A percentile compares a stretch with the other conserved stretches of the same genome.
Evolutionary conservation across 2,797 vertebrate species (phyloP).

Genomic region (Peromyscus melanophrys): DNA sequence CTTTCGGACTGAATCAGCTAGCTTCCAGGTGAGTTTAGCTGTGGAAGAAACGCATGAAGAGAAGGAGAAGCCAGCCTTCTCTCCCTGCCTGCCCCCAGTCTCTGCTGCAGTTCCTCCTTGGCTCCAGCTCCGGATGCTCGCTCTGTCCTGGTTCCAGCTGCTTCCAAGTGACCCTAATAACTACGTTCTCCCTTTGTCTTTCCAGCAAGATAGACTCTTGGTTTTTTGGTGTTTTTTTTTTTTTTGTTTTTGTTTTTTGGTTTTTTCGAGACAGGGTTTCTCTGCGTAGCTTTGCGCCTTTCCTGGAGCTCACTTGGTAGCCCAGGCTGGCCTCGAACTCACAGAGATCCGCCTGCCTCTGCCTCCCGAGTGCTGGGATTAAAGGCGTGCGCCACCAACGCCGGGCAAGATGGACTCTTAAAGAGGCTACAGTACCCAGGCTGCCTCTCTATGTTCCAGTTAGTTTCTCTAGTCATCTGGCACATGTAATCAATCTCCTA

Average conservation of each 20-base stretch:
- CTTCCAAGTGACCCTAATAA: background rate
- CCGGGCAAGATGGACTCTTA: slow-evolving; percentile 1
- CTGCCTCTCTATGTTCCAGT: background rate
- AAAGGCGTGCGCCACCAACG: too few relatives aligned
- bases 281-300: too few relatives aligned
- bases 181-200: background rate
- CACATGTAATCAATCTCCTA: background rate
- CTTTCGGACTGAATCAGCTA: background rate
- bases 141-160: background rate
- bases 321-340: too few relatives aligned
- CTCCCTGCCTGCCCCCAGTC: background rate
- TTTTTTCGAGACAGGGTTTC: too few relatives aligned
- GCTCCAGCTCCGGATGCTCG: background rate
- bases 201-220: slow-evolving; percentile 21
- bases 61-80: background rate
- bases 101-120: slow-evolving; percentile 15
- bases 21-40: slow-evolving; percentile 11
- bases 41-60: background rate
- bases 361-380: too few relatives aligned
- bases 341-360: too few relatives aligned
- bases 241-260: too few relatives aligned
- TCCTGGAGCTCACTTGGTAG: too few relatives aligned
- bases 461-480: slow-evolving; percentile 32
- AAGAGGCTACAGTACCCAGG: background rate
- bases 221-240: too few relatives aligned